Base-by-base conservation (phyloP, 2,113 vertebrate genomes). In the Rhynchomys soricoides region DNA sequence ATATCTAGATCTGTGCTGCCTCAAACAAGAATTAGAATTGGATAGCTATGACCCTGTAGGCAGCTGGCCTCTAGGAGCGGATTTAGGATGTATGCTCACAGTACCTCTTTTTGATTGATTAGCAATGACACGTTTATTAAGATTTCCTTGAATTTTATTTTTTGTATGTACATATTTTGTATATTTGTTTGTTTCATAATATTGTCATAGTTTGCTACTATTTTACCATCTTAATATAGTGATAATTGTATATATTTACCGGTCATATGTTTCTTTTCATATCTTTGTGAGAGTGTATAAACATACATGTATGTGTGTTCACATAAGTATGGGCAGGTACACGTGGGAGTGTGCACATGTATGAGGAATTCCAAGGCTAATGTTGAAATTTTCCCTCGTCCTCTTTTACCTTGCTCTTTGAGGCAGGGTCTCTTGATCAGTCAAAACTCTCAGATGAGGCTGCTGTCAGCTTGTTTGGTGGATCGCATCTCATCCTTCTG, bases 221-320 rank as follows among this genome's bases (percentile, higher is more conserved):
- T 82, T 92, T 96, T 85, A 82, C 9, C n/a, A 43, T 87, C 77
- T 95, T 74, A 81, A 10, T 78, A 62, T 83, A 83, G 59, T 52
- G 90, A 0, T 78, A 83, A 92, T 62, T 74, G 24, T 94, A 71
- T 50, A 77, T 50, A 34, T 78, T 78, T 78, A 64, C 7, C 48
- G 34, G 31, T 31, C 31, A 5, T 19, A 3, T 50, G 31, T 52
- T 78, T 31, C 75, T 77, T 77, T 48, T 77, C 74, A 77, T 77
- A 31, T 78, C 13, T 78, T 6, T 77, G 43, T 78, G 75, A 45
- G 40, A 75, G 73, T 50, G 1, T 77, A 6, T 50, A 9, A 50
- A 17, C 40, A 50, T 78, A 29, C 34, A 3, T 78, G 29, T 1
- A 50, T 78, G 29, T 78, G 45, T 78, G 12, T 77, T 48, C 26